phyloP scores from a whole-genome alignment of 2,888 invertebrate genomes.

The Netelia inedita region DNA sequence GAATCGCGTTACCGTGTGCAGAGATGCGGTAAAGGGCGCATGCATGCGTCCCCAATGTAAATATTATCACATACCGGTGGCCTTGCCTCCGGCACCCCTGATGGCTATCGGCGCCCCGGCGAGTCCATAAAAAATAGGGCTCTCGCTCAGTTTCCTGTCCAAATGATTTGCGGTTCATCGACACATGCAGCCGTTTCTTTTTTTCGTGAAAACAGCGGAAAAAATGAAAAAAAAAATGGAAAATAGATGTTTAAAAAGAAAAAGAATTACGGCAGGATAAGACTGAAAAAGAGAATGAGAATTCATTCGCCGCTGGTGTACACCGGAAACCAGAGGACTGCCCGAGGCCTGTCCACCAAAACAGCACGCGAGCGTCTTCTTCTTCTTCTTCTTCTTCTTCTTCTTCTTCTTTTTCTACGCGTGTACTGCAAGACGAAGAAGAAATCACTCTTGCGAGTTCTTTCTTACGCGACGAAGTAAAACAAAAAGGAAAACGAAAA shows the following conservation, averaged over 20 bases:
- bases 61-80: slow-evolving; percentile 98
- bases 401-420: slow-evolving; percentile 62
- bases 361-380: slow-evolving; percentile 59
- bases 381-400: slow-evolving; percentile 65
- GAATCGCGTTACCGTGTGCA: slow-evolving; percentile 97
- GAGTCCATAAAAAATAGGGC: slow-evolving; percentile 74
- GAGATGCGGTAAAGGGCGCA: slow-evolving; percentile 97
- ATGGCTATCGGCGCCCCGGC: slow-evolving; percentile 88
- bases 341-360: slow-evolving; percentile 49
- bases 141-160: slow-evolving; percentile 20
- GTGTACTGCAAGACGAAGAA: slow-evolving; percentile 54
- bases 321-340: slow-evolving; percentile 52
- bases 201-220: slow-evolving; percentile 1
- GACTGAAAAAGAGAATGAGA: slow-evolving; percentile 22
- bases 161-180: slow-evolving; percentile 24
- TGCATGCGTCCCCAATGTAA: slow-evolving; percentile 97
- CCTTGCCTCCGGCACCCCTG: slow-evolving; percentile 93
- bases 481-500: slow-evolving; percentile 6
- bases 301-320: slow-evolving; percentile 31
- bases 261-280: slow-evolving; percentile 11
- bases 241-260: slow-evolving; percentile 15
- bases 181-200: slow-evolving; percentile 10
- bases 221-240: slow-evolving; percentile 18
- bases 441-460: slow-evolving; percentile 40
- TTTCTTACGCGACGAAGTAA: slow-evolving; percentile 20